These are phyloP conservation scores for Dicyrtoma fusca DNA, from an alignment of 2,888 invertebrate genomes.

Conservation along the genomic window DNA sequence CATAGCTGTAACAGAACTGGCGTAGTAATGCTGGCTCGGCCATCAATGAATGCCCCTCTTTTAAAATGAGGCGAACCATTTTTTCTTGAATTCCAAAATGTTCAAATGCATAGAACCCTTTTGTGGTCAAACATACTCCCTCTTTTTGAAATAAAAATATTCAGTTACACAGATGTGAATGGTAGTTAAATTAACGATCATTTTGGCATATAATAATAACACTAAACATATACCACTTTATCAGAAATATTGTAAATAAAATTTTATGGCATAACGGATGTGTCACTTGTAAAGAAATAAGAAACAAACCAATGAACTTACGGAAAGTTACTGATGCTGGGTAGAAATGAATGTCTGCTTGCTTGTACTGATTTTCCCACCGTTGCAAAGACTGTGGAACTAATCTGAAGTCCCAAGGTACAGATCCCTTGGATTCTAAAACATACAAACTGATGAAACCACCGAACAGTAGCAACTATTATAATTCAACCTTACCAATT, in stretches of 20 bases:
- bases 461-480: slow-evolving; percentile 26
- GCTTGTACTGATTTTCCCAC: slow-evolving; percentile 67
- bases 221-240: neutral
- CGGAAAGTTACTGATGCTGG: slow-evolving; percentile 80
- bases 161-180: neutral
- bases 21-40: slow-evolving; percentile 46
- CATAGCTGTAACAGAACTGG: slow-evolving; percentile 45
- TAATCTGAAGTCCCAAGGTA: slow-evolving; percentile 64
- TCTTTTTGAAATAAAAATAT: slow-evolving; percentile 36
- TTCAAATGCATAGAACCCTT: slow-evolving; percentile 58
- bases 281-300: neutral
- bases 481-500: neutral
- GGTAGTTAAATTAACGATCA: too few species aligned
- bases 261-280: neutral
- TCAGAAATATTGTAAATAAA: too few species aligned
- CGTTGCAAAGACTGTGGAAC: slow-evolving; percentile 66
- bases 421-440: slow-evolving; percentile 55
- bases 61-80: slow-evolving; percentile 47
- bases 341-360: slow-evolving; percentile 67
- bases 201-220: neutral
- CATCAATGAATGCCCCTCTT: slow-evolving; percentile 51
- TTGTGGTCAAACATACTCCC: slow-evolving; percentile 47
- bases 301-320: slow-evolving; percentile 62
- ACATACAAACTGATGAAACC: slow-evolving; percentile 48
- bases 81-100: slow-evolving; percentile 60